phyloP scores from a whole-genome alignment of 2,797 vertebrate species.

The Peromyscus attwateri region DNA sequence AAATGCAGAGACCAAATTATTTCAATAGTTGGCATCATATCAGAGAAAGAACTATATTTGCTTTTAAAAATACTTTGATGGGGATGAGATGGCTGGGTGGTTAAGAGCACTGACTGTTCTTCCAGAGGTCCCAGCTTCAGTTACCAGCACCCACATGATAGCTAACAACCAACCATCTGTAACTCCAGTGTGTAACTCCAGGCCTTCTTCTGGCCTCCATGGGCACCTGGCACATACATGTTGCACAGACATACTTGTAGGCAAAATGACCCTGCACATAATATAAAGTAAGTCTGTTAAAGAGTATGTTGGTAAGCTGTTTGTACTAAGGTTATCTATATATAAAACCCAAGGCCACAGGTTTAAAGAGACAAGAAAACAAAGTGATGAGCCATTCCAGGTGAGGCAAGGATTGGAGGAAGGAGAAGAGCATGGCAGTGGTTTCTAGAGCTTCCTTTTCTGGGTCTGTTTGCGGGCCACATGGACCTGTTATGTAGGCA shows the following conservation, averaged over 20 bases:
- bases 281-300: neutral
- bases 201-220: neutral
- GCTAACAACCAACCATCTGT: neutral
- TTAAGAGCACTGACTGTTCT: neutral
- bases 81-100: neutral
- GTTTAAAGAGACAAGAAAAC: neutral
- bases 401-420: neutral
- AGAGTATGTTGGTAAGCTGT: neutral
- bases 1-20: neutral
- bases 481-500: neutral
- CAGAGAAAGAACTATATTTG: neutral
- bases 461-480: neutral
- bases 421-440: neutral
- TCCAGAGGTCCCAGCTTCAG: neutral
- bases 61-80: neutral
- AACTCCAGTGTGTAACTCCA: neutral
- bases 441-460: neutral
- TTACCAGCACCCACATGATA: neutral
- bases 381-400: neutral
- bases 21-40: neutral
- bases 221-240: neutral
- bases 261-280: neutral
- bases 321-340: neutral
- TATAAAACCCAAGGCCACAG: neutral
- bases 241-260: neutral